These are phyloP conservation scores for Zaprionus davidi DNA, from an alignment of 1,140 invertebrate species.

Conservation along the genomic window DNA sequence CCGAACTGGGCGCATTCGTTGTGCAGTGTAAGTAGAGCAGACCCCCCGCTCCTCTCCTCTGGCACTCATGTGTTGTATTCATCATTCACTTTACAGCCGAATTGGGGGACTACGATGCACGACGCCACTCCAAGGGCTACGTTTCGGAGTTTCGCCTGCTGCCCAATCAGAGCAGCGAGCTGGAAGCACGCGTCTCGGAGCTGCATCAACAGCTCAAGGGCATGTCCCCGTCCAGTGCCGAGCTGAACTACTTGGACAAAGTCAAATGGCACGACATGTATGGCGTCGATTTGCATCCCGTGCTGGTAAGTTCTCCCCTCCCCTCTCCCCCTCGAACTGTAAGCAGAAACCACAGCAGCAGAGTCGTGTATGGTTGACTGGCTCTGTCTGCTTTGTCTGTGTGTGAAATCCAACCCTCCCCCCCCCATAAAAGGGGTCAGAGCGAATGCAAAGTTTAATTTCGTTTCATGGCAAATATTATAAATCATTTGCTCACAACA, in stretches of 20 bases:
- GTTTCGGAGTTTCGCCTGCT: constrained; percentile 98
- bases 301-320: constrained; percentile 84
- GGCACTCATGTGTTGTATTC: constrained; percentile 27
- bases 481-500: constrained; percentile 76
- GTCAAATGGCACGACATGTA: constrained; percentile 99
- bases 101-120: constrained; percentile 97
- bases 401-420: constrained; percentile 17
- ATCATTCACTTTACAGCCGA: constrained; percentile 90
- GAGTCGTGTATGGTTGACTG: constrained; percentile 15
- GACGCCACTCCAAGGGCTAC: constrained; percentile 95
- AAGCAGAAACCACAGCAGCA: constrained; percentile 40
- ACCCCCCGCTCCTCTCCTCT: not conserved
- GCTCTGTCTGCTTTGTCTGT: not conserved
- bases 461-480: constrained; percentile 80
- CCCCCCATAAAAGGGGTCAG: constrained; percentile 65
- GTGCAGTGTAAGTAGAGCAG: constrained; percentile 95
- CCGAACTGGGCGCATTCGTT: constrained; percentile 96
- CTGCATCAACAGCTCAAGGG: constrained; percentile 90
- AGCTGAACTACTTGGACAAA: constrained; percentile 96
- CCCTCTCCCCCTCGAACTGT: not conserved
- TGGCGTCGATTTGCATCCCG: constrained; percentile 94
- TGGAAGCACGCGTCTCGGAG: constrained; percentile 95
- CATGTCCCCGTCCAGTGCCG: constrained; percentile 88
- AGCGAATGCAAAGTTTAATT: constrained; percentile 77
- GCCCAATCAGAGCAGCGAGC: constrained; percentile 95